Evolutionary conservation across 2,888 invertebrate species (phyloP), one percentile per base, ranked within the genome.

Genomic region (Phengaris arion): DNA sequence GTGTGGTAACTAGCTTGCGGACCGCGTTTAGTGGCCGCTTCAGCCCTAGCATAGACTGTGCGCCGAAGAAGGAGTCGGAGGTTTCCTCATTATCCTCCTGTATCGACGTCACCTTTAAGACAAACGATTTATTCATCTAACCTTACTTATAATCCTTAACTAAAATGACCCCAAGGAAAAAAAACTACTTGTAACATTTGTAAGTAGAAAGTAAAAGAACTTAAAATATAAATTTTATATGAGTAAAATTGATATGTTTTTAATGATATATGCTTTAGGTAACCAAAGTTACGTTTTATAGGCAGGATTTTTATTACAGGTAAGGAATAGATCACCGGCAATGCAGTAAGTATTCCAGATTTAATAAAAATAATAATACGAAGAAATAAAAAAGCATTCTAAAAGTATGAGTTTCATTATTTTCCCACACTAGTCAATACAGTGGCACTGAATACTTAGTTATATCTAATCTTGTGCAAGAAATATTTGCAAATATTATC

Each of bases 1-100:
- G 93, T 79, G 91, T 88, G 78, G 90, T 88, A 84, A 94, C 93
- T 85, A 94, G 91, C 88, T 92, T 93, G 86, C 94, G 91, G 83
- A 94, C 93, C 86, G 90, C 93, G 83, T 88, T 90, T 82, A 94
- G 87, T 69, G 94, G 94, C 86, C 89, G 85, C 84, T 88, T 88
- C 83, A 94, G 85, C 79, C 89, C 88, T 83, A 91, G 85, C 85
- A 92, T 86, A 79, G 90, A 86, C 83, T 89, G 90, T 82, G 87
- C 87, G 79, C 86, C 81, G 87, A 86, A 89, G 87, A 88, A 89
- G 78, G 89, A 85, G 74, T 92, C 91, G 77, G 87, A 83, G 77
- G 82, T 83, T 77, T 91, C 92, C 77, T 89, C 92, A 82, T 81
- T 85, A 76, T 90, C 91, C 83, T 92, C 92, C 83, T 87, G 88